These are phyloP conservation scores for Myotis davidii DNA, from an alignment of 2,113 vertebrate species.

Conservation along the genomic window DNA sequence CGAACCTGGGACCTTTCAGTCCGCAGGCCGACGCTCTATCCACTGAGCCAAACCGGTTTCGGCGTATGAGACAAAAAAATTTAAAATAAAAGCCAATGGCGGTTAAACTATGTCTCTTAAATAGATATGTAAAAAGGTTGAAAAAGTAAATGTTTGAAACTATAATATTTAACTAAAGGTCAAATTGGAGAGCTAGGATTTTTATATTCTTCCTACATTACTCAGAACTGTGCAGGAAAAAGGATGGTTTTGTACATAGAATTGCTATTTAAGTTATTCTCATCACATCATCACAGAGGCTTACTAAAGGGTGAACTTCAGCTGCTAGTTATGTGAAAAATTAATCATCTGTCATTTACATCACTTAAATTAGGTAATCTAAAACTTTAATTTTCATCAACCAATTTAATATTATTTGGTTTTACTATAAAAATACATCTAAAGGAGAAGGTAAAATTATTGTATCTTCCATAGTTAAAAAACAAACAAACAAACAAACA, in stretches of 20 bases:
- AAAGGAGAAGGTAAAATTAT: conserved; percentile 63
- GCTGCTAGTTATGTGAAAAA: conserved; percentile 66
- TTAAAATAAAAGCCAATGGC: neutral
- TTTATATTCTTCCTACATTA: neutral
- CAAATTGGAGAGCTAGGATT: neutral
- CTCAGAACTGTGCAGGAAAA: neutral
- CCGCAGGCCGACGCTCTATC: too few relatives aligned
- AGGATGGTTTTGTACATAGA: neutral
- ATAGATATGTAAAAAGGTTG: neutral
- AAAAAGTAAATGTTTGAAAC: conserved; percentile 39
- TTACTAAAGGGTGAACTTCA: conserved; percentile 63
- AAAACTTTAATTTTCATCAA: conserved; percentile 76
- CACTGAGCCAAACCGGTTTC: too few relatives aligned
- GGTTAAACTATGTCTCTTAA: neutral
- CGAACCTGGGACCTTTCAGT: too few relatives aligned
- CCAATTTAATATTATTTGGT: conserved; percentile 50
- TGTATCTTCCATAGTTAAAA: conserved; percentile 60
- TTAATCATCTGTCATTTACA: conserved; percentile 73
- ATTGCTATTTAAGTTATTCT: conserved; percentile 6
- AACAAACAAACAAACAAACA: neutral
- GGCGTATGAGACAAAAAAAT: neutral
- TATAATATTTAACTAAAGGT: neutral
- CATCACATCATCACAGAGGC: conserved; percentile 39
- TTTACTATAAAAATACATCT: conserved; percentile 58
- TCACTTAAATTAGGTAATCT: conserved; percentile 71